Evolutionary conservation across 1,140 invertebrate genomes (phyloP).

Genomic region (Calycopis cecrops): DNA sequence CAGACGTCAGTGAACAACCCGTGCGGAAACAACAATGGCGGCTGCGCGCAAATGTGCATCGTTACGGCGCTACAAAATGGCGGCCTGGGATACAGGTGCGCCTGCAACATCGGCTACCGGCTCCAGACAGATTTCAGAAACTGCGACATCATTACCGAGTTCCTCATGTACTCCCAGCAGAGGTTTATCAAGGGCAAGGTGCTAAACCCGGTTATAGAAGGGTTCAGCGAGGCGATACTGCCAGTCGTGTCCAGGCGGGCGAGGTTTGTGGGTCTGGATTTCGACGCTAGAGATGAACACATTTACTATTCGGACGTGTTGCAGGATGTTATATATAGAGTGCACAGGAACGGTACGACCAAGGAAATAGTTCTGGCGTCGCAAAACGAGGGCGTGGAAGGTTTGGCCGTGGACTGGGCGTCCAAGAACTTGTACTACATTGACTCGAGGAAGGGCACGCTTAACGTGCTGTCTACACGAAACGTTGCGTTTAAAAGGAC

Average conservation of each 20-base stretch:
- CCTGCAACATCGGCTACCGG: constrained; percentile 93
- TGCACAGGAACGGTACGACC: constrained; percentile 91
- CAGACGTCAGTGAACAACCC: constrained; percentile 89
- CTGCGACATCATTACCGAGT: constrained; percentile 92
- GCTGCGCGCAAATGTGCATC: constrained; percentile 97
- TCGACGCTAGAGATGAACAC: constrained; percentile 92
- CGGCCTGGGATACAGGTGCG: constrained; percentile 92
- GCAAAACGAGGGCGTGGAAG: constrained; percentile 98
- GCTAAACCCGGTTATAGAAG: constrained; percentile 90
- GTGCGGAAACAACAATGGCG: constrained; percentile 92
- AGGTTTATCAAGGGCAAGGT: constrained; percentile 97
- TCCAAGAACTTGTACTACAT: constrained; percentile 99
- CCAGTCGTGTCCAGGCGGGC: constrained; percentile 93
- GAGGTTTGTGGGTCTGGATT: constrained; percentile 97
- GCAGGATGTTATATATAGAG: constrained; percentile 96
- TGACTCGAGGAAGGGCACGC: constrained; percentile 94
- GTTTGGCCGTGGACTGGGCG: constrained; percentile 97
- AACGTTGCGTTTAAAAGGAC: constrained; percentile 91
- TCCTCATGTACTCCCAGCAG: constrained; percentile 97
- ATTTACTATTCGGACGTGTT: constrained; percentile 98
- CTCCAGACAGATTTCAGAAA: constrained; percentile 85
- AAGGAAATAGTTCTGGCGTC: constrained; percentile 95
- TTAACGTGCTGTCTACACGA: constrained; percentile 93
- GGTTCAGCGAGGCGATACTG: constrained; percentile 95
- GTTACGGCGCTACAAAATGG: constrained; percentile 86